A percentile compares a stretch with the other conserved stretches of the same genome.
Evolutionary conservation across 1,140 invertebrate species (phyloP).

Genomic region (Zelostemma sp.): DNA sequence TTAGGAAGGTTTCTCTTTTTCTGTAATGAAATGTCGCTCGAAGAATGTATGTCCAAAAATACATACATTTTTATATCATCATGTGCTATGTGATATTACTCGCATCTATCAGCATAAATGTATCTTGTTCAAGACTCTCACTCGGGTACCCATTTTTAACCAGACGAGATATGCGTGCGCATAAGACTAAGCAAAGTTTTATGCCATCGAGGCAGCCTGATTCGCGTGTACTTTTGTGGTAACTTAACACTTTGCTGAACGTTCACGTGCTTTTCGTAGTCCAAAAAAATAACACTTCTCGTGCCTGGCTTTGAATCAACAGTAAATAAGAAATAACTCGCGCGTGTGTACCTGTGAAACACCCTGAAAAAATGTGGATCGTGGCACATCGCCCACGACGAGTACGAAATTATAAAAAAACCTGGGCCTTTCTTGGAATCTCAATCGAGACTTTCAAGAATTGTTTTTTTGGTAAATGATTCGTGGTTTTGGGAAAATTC

Average conservation of each 20-base stretch:
- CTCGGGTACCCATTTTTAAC: background rate
- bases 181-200: background rate
- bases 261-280: constrained; percentile 46
- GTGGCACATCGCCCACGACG: constrained; percentile 15
- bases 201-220: constrained; percentile 2
- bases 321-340: constrained; percentile 16
- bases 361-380: constrained; percentile 19
- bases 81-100: too few relatives aligned
- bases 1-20: too few relatives aligned
- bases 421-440: background rate
- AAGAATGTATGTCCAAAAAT: too few relatives aligned
- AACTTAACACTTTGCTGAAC: constrained; percentile 50
- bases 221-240: constrained; percentile 42
- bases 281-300: constrained; percentile 41
- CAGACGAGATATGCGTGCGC: background rate
- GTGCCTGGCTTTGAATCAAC: constrained; percentile 18
- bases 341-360: constrained; percentile 14
- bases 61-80: too few relatives aligned
- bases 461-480: background rate
- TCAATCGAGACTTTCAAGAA: constrained; percentile 4
- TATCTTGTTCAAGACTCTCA: background rate
- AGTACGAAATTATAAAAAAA: constrained; percentile 8
- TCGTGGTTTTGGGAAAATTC: background rate
- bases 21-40: too few relatives aligned
- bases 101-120: too few relatives aligned